These are phyloP conservation scores for Aythya baeri DNA, from an alignment of 2,113 vertebrate genomes.

Conservation along the genomic window DNA sequence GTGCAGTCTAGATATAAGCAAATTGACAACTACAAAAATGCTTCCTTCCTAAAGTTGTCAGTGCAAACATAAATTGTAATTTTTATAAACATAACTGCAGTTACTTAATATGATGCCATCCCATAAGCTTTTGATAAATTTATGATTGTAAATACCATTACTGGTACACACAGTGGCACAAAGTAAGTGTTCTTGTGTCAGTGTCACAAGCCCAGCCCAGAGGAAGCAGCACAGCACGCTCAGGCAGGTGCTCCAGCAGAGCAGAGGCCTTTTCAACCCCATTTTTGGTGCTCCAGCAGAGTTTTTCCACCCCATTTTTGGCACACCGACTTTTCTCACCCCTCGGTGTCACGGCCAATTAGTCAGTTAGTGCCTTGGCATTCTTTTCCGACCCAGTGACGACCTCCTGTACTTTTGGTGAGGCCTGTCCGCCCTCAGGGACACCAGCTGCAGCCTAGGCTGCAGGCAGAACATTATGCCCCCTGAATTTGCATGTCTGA, in stretches of 20 bases:
- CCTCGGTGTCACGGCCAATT: too few species aligned
- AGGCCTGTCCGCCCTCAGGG: neutral
- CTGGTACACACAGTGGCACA: neutral
- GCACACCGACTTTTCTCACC: neutral
- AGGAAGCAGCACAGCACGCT: neutral
- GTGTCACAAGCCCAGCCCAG: too few species aligned
- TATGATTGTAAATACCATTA: neutral
- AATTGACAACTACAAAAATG: neutral
- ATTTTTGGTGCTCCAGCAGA: neutral
- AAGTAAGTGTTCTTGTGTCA: neutral
- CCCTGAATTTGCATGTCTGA: neutral
- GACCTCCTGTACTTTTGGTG: neutral
- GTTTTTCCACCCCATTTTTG: neutral
- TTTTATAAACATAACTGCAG: neutral
- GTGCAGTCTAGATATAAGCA: neutral
- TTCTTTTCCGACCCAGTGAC: neutral
- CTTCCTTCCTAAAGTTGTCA: neutral
- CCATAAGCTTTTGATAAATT: neutral
- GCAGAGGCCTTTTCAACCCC: neutral
- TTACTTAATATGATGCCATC: fast-evolving
- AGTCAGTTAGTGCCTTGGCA: neutral
- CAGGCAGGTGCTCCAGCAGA: neutral
- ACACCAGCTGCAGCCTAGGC: neutral
- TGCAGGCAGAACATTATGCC: neutral
- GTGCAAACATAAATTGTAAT: neutral